These are phyloP conservation scores for Kradibia gibbosae DNA, from an alignment of 1,140 invertebrate species.

Conservation along the genomic window DNA sequence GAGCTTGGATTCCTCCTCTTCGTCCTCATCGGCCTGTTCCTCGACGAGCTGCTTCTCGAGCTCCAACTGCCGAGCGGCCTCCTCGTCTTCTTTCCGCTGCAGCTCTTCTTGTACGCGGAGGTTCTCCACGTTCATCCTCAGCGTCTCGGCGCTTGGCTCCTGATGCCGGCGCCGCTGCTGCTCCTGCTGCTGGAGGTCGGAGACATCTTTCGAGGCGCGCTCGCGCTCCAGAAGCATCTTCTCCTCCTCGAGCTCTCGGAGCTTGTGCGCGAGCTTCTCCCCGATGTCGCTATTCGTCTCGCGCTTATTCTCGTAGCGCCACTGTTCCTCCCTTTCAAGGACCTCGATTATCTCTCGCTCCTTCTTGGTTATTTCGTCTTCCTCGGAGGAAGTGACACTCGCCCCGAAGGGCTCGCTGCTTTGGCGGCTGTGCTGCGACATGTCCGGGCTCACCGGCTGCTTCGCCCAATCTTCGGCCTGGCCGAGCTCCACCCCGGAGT, in stretches of 20 bases:
- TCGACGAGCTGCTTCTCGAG: constrained; percentile 46
- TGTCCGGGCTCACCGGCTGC: constrained; percentile 76
- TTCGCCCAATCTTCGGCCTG: constrained; percentile 75
- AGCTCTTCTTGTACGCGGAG: constrained; percentile 64
- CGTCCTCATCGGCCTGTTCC: constrained; percentile 44
- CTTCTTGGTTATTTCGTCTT: constrained; percentile 82
- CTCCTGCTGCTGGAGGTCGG: constrained; percentile 50
- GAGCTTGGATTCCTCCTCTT: constrained; percentile 59
- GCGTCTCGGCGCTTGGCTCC: constrained; percentile 54
- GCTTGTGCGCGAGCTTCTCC: constrained; percentile 74
- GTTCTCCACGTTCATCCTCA: constrained; percentile 68
- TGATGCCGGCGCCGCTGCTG: constrained; percentile 55
- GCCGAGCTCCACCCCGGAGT: constrained; percentile 84
- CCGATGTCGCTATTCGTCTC: constrained; percentile 69
- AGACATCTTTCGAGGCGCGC: constrained; percentile 63
- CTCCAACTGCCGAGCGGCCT: constrained; percentile 56
- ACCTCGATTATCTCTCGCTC: constrained; percentile 82
- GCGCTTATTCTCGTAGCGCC: constrained; percentile 70
- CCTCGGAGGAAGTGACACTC: constrained; percentile 79
- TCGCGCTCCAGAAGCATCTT: constrained; percentile 73
- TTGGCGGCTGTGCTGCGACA: constrained; percentile 82
- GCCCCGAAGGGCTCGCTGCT: constrained; percentile 81
- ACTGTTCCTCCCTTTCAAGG: constrained; percentile 79
- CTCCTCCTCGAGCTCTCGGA: constrained; percentile 74
- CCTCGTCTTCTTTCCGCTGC: constrained; percentile 59